A percentile compares a stretch with the other conserved stretches of the same genome.
Evolutionary conservation across 2,797 vertebrate genomes (phyloP).

Genomic region (Erpetoichthys calabaricus): DNA sequence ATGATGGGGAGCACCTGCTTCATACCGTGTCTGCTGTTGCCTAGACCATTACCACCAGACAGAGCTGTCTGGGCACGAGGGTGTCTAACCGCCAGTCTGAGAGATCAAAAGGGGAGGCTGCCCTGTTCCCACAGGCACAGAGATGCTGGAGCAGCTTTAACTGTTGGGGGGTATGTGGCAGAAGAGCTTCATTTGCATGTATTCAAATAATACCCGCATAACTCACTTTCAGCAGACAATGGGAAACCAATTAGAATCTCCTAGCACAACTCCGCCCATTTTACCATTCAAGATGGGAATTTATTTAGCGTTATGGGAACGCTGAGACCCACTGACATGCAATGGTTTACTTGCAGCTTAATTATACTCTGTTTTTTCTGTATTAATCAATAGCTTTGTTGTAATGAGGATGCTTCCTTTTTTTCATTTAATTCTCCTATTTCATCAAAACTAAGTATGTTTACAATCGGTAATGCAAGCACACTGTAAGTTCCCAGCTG

Average conservation of each 20-base stretch:
- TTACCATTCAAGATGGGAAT: constrained; percentile 14
- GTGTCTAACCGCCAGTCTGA: no score
- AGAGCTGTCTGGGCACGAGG: no score
- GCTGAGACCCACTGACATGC: constrained; percentile 36
- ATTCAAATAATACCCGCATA: constrained; percentile 49
- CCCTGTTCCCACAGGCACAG: constrained; percentile 13
- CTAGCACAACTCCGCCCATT: constrained; percentile 25
- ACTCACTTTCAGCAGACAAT: constrained; percentile 39
- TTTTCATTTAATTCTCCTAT: no score
- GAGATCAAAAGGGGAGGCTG: no score
- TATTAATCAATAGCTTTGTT: background rate
- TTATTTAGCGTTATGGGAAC: constrained; percentile 44
- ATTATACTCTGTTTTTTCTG: background rate
- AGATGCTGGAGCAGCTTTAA: constrained; percentile 28
- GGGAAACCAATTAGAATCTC: constrained; percentile 33
- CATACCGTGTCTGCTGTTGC: no score
- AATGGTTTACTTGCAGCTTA: background rate
- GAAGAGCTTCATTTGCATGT: constrained; percentile 48
- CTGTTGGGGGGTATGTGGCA: constrained; percentile 22
- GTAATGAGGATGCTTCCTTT: no score
- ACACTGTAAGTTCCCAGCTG: no score
- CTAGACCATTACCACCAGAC: no score
- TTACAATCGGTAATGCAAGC: no score
- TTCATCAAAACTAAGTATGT: no score
- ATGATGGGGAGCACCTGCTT: no score